Base-by-base conservation (phyloP, 2,797 vertebrate species). In the Leuciscus waleckii region DNA sequence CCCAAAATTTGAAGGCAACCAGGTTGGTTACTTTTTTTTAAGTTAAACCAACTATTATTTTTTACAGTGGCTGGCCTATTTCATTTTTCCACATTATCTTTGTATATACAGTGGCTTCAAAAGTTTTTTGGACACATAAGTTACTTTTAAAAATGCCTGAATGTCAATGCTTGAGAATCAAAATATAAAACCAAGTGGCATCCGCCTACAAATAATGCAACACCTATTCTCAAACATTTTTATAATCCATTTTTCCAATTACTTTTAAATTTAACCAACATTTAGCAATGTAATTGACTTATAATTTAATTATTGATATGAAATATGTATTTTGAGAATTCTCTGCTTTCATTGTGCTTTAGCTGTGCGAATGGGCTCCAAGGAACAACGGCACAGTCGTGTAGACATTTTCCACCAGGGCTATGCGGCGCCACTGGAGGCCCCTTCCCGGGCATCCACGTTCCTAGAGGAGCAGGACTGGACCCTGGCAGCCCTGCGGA, bases 301-400 rank as follows among this genome's bases (percentile, higher is more conserved):
- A 39, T 21, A 6, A 74, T 16, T 14, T 7, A 39, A 26, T 17
- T 17, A 58, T 39, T 58, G 56, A 23, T 6, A 35, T 54, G 11
- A 6, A 17, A 58, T 26, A 37, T 21, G 7, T 21, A 35, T 23
- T 63, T 63, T 19, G 7, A 43, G n/a, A 79, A 46, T 21, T 0
- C 32, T 21, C 17, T 80, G 39, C 17, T 65, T 43, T 83, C 32
- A 7, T 79, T 69, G 43, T 67, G 80, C 43, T 56, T 51, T 88
- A 97, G 97, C 94, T 91, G 94, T 94, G 91, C 94, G 93, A 91
- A 93, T 96, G 94, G 94, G 94, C 92, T 95, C 94, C 91, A 93
- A 92, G 73, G 94, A 93, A 89, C 91, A 94, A 82, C 90, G 93
- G 71, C 91, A 93, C 90, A 95, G 94, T 93, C 93, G 97, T 58